Conservation (phyloP, 2,797 vertebrate genomes). For the Hemibagrus guttatus region DNA sequence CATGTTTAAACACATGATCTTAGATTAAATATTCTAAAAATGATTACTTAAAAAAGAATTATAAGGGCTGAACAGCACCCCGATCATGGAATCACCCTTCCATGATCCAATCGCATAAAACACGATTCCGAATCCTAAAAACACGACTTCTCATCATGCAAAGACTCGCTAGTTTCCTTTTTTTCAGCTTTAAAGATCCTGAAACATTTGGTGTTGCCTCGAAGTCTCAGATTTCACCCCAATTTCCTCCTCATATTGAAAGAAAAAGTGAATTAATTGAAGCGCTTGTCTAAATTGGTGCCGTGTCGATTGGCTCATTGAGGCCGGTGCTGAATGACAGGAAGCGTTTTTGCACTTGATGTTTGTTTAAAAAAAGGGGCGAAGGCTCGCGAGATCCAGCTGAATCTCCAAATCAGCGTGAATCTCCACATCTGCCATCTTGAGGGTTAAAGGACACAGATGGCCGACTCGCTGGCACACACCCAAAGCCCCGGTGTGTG, state of each 20-base stretch:
- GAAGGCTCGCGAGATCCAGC: slow-evolving; percentile 58
- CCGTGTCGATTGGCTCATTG: slow-evolving; percentile 54
- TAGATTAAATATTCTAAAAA: background rate
- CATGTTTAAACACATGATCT: background rate
- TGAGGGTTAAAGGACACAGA: slow-evolving; percentile 76
- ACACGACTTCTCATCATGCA: background rate
- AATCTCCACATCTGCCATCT: slow-evolving; percentile 79
- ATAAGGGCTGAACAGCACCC: background rate
- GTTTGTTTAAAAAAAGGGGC: slow-evolving; percentile 35
- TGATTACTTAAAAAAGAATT: background rate
- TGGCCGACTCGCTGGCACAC: slow-evolving; percentile 76
- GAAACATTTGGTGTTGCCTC: slow-evolving; percentile 40
- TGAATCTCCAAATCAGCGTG: slow-evolving; percentile 81
- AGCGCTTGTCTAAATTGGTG: slow-evolving; percentile 58
- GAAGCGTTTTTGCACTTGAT: slow-evolving; percentile 71
- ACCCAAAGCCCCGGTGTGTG: slow-evolving; percentile 62
- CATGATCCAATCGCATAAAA: no score
- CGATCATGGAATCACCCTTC: background rate
- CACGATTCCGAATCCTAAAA: background rate
- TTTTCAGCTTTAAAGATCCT: slow-evolving; percentile 1
- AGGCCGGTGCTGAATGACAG: slow-evolving; percentile 68
- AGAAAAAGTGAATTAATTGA: slow-evolving; percentile 58
- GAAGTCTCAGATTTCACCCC: slow-evolving; percentile 45
- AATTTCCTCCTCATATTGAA: slow-evolving; percentile 50
- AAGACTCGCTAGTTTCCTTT: background rate